Conservation (phyloP, 2,797 vertebrate species). For the Choloepus didactylus region DNA sequence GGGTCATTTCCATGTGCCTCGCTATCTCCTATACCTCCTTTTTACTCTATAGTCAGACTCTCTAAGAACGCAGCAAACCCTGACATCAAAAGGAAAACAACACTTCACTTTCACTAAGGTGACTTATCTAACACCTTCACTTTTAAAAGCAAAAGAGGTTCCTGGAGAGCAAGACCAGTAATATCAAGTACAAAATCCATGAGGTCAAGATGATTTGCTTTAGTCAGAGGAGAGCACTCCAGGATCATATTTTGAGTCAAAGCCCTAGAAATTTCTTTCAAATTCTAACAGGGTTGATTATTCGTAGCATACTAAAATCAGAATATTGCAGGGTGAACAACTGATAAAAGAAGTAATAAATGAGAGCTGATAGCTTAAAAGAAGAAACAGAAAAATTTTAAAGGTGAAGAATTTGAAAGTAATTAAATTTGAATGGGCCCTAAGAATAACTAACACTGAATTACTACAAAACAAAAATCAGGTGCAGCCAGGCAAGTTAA, state of each 20-base stretch:
- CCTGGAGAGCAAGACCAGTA: conserved; percentile 10
- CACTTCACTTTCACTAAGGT: neutral
- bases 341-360: neutral
- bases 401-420: neutral
- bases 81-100: conserved; percentile 29
- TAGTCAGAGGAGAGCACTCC: neutral
- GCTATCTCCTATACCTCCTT: neutral
- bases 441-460: neutral
- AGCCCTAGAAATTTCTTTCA: conserved; percentile 4
- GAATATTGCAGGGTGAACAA: conserved; percentile 2
- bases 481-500: neutral
- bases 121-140: neutral
- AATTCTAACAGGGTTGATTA: conserved; percentile 16
- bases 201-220: neutral
- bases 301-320: conserved; percentile 50
- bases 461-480: neutral
- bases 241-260: neutral
- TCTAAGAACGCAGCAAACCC: neutral
- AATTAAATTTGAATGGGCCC: neutral
- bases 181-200: neutral
- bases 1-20: neutral
- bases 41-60: neutral
- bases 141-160: conserved; percentile 57
- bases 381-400: neutral
- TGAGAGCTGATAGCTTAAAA: neutral